A percentile compares a stretch with the other conserved stretches of the same genome.
Evolutionary conservation across 2,888 invertebrate species (phyloP).

Genomic region (Drosophila affinis): DNA sequence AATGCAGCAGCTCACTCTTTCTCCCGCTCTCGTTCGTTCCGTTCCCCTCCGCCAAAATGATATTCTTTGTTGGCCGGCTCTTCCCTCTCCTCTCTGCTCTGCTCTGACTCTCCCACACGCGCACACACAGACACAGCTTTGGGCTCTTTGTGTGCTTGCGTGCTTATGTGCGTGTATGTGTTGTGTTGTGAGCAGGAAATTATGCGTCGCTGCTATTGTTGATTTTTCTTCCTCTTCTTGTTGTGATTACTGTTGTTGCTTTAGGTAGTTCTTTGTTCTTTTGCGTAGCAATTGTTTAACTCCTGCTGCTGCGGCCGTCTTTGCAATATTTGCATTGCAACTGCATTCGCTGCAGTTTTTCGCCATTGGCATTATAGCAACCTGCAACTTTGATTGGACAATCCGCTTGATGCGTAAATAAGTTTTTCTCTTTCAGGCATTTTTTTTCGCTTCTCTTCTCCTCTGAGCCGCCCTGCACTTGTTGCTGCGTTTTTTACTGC

Average conservation of each 20-base stretch:
- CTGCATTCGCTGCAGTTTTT: slow-evolving; percentile 40
- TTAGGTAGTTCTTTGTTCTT: slow-evolving; percentile 46
- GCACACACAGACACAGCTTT: slow-evolving; percentile 56
- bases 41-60: slow-evolving; percentile 44
- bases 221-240: slow-evolving; percentile 48
- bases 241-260: slow-evolving; percentile 48
- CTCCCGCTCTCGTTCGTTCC: slow-evolving; percentile 13
- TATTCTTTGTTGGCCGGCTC: slow-evolving; percentile 67
- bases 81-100: slow-evolving; percentile 45
- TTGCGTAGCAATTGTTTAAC: slow-evolving; percentile 4
- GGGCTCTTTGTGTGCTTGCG: slow-evolving; percentile 28
- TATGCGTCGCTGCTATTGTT: slow-evolving; percentile 63
- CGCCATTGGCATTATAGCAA: slow-evolving; percentile 27
- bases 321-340: slow-evolving; percentile 7
- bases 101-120: slow-evolving; percentile 57
- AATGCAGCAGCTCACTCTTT: slow-evolving; percentile 60
- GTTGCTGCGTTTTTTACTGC: slow-evolving; percentile 38
- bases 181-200: slow-evolving; percentile 70
- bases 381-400: slow-evolving; percentile 36
- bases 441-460: slow-evolving; percentile 37
- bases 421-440: slow-evolving; percentile 64
- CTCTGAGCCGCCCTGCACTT: slow-evolving; percentile 21
- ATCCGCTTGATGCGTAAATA: slow-evolving; percentile 72
- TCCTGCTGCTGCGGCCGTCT: slow-evolving; percentile 28
- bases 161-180: slow-evolving; percentile 9